A percentile compares a stretch with the other conserved stretches of the same genome.
phyloP scores from a whole-genome alignment of 30 jellyfish, hydroid and myxozoan species.

The Sanderia malayensis region DNA sequence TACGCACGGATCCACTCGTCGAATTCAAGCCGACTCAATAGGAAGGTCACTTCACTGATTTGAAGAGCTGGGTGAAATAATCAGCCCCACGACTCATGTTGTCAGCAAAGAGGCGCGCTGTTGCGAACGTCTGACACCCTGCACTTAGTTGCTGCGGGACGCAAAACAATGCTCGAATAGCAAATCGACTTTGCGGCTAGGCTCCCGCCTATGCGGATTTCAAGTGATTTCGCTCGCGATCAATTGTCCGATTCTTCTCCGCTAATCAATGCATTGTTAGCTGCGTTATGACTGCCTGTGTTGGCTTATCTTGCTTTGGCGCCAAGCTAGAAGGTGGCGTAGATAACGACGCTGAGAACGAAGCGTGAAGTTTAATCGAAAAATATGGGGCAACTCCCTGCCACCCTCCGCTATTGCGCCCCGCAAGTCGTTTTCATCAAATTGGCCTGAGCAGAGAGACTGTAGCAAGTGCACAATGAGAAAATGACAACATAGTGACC shows the following conservation, averaged over 20 bases:
- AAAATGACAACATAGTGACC: too few relatives aligned
- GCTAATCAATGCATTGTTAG: constrained; percentile 53
- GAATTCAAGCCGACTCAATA: background rate
- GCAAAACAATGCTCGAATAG: constrained; percentile 47
- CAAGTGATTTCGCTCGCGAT: constrained; percentile 36
- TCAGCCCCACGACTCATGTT: constrained; percentile 11
- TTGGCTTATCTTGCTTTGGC: constrained; percentile 61
- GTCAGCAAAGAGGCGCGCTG: constrained; percentile 49
- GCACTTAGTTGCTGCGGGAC: constrained; percentile 55
- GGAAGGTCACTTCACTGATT: background rate
- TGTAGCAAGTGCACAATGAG: too few relatives aligned
- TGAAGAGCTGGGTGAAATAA: constrained; percentile 5
- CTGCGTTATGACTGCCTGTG: constrained; percentile 59
- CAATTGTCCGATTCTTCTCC: constrained; percentile 38
- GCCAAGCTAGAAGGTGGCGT: constrained; percentile 70
- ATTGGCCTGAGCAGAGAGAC: too few relatives aligned
- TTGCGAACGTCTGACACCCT: constrained; percentile 60
- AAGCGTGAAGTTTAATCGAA: constrained; percentile 34
- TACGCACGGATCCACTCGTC: too few relatives aligned
- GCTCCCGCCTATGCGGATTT: constrained; percentile 68
- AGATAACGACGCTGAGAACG: constrained; percentile 37
- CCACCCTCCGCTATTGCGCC: too few relatives aligned
- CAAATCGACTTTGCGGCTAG: constrained; percentile 53
- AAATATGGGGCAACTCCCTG: constrained; percentile 23
- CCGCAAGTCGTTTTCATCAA: constrained; percentile 30